Base-by-base conservation (phyloP, 2,888 invertebrate genomes). In the Diplolepis rosae region DNA sequence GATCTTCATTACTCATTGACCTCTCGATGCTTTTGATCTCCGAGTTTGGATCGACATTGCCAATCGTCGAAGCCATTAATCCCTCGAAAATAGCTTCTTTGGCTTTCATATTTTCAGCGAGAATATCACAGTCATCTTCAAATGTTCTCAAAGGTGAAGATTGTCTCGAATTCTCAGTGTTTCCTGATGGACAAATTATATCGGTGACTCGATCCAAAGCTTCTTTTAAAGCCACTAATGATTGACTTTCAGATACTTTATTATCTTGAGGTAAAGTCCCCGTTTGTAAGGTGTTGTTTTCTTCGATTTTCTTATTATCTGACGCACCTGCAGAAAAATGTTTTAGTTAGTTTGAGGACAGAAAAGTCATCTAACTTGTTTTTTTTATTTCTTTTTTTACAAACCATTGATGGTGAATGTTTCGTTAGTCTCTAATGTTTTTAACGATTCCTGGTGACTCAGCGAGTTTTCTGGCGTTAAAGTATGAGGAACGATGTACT, bases 141-240 rank as follows among this genome's bases (percentile, higher is more conserved):
- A 66, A 66, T 13, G 65, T 73, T 48, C 76, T 71, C n/a, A 73
- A 69, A 11, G 77, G 69, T 9, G 61, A 42, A 35, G 65, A 70
- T 0, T 73, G 67, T 28, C 74, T 74, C 1, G 56, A 11, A 24
- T 65, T 15, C 35, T 76, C 65, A 13, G 67, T 28, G 30, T 75
- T 75, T 28, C 77, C 73, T 4, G 81, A 69, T 5, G 83, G 77
- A 18, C 76, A 71, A 4, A 85, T 77, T n/a, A 86, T 81, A 50
- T 84, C 74, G 1, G 85, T 85, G 6, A 84, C 86, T 22, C 86
- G 78, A 66, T 86, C 84, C 13, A 86, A 70, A 11, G 86, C 83
- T 13, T 85, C 77, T 70, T 82, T 83, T 50, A 86, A 42, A 2
- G 76, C 74, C 68, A 78, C 76, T 66, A 86, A 68, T 0, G 84